These are phyloP conservation scores for Steatocranus sp. DNA, from an alignment of 2,797 vertebrate species.

Conservation along the genomic window DNA sequence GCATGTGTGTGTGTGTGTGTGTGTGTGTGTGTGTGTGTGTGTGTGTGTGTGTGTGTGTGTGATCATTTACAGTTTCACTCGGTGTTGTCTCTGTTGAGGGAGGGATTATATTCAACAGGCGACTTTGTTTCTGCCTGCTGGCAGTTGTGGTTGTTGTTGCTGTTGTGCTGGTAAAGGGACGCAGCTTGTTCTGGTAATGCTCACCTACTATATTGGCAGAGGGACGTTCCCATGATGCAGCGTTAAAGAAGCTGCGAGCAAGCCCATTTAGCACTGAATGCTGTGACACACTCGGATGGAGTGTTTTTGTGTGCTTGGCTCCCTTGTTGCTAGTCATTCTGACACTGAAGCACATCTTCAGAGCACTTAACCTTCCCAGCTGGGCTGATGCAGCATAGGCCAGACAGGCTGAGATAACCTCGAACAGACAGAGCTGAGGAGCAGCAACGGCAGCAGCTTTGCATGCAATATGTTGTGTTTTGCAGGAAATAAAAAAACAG, in stretches of 20 bases:
- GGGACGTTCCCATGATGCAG: constrained; percentile 38
- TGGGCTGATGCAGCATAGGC: neutral
- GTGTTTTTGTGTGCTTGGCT: constrained; percentile 26
- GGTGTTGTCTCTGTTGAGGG: constrained; percentile 29
- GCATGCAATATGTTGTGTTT: neutral
- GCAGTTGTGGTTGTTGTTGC: neutral
- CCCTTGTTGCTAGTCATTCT: constrained; percentile 1
- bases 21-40: neutral
- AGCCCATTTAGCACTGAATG: constrained; percentile 36
- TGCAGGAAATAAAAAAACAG: neutral
- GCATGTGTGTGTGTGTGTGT: neutral
- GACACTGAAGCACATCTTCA: constrained; percentile 24
- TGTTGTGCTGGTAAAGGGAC: constrained; percentile 1
- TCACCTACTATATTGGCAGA: neutral
- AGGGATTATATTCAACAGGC: constrained; percentile 35
- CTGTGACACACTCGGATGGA: constrained; percentile 19
- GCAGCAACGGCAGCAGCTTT: neutral
- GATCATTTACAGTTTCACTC: constrained; percentile 20
- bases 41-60: neutral
- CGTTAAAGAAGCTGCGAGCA: constrained; percentile 26
- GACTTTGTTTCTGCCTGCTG: constrained; percentile 38
- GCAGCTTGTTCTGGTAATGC: neutral
- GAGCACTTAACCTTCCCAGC: constrained; percentile 39
- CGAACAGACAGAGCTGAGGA: neutral
- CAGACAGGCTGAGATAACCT: neutral